Conservation (phyloP, 35 echinoderm and acorn worm species). For the Acanthaster planci region DNA sequence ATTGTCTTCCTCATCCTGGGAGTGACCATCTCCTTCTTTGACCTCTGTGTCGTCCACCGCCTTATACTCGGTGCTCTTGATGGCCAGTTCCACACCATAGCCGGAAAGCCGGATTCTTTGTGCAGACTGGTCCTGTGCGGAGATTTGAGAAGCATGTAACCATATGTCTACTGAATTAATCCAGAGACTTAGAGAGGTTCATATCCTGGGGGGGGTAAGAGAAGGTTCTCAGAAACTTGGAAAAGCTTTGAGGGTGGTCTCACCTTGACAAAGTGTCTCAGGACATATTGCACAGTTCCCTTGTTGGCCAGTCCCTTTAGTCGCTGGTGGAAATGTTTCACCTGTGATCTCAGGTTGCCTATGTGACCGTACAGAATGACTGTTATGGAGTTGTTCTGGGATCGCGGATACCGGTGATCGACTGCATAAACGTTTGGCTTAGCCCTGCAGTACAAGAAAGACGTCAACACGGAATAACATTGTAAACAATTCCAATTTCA, state of each 20-base stretch:
- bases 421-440: constrained; percentile 70
- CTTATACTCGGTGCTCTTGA: constrained; percentile 99
- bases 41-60: constrained; percentile 87
- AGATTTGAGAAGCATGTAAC: not conserved
- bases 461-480: not conserved
- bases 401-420: constrained; percentile 78
- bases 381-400: constrained; percentile 37
- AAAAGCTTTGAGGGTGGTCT: not conserved
- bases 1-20: constrained; percentile 46
- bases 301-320: constrained; percentile 40
- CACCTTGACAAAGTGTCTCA: constrained; percentile 90
- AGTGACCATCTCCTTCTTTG: constrained; percentile 51
- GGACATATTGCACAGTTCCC: constrained; percentile 79
- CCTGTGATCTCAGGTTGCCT: constrained; percentile 40
- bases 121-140: constrained; percentile 42
- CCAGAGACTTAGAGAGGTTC: not conserved
- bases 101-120: constrained; percentile 76
- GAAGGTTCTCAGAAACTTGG: not conserved
- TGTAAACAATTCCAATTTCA: not conserved
- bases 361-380: constrained; percentile 87
- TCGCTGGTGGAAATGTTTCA: constrained; percentile 69
- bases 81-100: constrained; percentile 93
- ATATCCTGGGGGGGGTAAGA: not conserved
- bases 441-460: constrained; percentile 39
- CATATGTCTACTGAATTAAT: not conserved